phyloP scores from a whole-genome alignment of 2,797 vertebrate genomes.

The Cyprinodon diabolis region DNA sequence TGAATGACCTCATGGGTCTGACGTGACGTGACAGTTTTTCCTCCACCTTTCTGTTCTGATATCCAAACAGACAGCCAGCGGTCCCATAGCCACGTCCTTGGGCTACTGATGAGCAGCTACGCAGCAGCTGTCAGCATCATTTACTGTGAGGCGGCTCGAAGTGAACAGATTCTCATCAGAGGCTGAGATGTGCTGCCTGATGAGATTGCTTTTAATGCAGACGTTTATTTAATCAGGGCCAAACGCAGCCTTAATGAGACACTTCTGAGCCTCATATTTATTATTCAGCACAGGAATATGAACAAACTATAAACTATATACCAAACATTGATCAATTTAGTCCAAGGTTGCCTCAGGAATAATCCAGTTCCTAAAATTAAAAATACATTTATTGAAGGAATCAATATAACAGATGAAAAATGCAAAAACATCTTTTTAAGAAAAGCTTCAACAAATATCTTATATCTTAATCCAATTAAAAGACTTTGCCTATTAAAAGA shows the following conservation, averaged over 20 bases:
- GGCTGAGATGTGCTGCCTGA: background rate
- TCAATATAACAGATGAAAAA: too few relatives aligned
- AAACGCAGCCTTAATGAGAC: slow-evolving; percentile 15
- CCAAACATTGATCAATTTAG: too few relatives aligned
- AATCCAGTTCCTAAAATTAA: too few relatives aligned
- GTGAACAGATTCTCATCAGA: slow-evolving; percentile 25
- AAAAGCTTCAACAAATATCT: too few relatives aligned
- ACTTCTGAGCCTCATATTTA: background rate
- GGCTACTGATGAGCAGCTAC: slow-evolving; percentile 16
- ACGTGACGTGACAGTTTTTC: background rate
- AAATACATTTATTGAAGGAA: too few relatives aligned
- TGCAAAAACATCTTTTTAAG: too few relatives aligned
- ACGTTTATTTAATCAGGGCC: slow-evolving; percentile 17
- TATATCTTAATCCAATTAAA: too few relatives aligned
- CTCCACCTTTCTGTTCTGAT: background rate
- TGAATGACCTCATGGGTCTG: fast-evolving
- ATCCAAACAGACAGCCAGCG: background rate
- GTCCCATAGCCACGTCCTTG: slow-evolving; percentile 16
- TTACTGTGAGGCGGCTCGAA: slow-evolving; percentile 5
- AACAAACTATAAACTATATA: too few relatives aligned
- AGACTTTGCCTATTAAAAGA: too few relatives aligned
- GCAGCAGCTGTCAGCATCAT: slow-evolving; percentile 23
- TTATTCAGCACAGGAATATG: background rate
- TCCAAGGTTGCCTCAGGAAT: too few relatives aligned
- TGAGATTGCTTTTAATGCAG: background rate